Conservation (phyloP, 2,888 invertebrate genomes). For the Chesias legatella region DNA sequence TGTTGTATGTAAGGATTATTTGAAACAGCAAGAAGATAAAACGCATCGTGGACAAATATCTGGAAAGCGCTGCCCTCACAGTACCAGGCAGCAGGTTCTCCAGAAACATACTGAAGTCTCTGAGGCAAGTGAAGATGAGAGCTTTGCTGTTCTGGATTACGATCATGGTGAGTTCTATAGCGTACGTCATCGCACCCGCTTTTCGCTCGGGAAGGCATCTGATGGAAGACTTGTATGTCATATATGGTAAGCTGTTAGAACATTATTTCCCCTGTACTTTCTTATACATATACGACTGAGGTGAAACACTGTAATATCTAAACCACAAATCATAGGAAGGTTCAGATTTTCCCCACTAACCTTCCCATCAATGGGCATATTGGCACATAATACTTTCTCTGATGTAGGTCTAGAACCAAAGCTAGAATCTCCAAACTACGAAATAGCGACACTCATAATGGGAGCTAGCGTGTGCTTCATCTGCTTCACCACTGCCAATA, state of each 20-base stretch:
- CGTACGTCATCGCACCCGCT: slow-evolving; percentile 37
- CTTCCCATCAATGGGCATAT: too few relatives aligned
- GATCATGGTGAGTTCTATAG: slow-evolving; percentile 36
- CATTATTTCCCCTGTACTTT: too few relatives aligned
- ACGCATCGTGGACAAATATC: slow-evolving; percentile 33
- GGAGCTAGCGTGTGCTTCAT: slow-evolving; percentile 31
- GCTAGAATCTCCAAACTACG: slow-evolving; percentile 50
- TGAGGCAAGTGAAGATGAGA: slow-evolving; percentile 44
- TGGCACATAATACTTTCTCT: too few relatives aligned
- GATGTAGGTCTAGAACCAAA: slow-evolving; percentile 54
- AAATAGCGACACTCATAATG: slow-evolving; percentile 37
- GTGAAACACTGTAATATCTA: too few relatives aligned
- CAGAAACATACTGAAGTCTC: slow-evolving; percentile 33
- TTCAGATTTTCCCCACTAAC: too few relatives aligned
- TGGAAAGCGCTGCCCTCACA: slow-evolving; percentile 36
- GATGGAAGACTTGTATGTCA: slow-evolving; percentile 36
- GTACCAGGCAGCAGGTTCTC: slow-evolving; percentile 36
- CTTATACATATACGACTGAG: not conserved
- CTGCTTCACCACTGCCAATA: slow-evolving; percentile 39
- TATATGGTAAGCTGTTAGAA: slow-evolving; percentile 36
- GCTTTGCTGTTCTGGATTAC: slow-evolving; percentile 43
- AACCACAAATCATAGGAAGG: too few relatives aligned
- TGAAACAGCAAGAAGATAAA: slow-evolving; percentile 37
- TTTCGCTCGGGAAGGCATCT: slow-evolving; percentile 47
- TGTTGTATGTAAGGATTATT: slow-evolving; percentile 15